phyloP scores from a whole-genome alignment of 2,113 vertebrate species.

The Bubo scandiacus region DNA sequence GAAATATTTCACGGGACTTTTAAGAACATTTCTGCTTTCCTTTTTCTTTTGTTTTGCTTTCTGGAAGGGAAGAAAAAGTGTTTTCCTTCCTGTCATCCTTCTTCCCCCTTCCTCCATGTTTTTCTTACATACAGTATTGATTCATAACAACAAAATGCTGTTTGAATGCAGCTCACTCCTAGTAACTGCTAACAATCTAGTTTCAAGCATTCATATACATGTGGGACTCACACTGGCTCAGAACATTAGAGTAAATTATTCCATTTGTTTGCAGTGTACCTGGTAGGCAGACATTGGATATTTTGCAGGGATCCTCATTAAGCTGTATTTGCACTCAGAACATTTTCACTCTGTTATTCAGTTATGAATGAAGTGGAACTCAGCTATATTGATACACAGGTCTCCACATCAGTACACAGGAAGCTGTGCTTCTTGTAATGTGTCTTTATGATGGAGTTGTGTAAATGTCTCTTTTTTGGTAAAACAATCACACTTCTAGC shows the following conservation, averaged over 20 bases:
- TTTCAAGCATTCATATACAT: neutral
- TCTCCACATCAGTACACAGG: neutral
- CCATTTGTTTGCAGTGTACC: neutral
- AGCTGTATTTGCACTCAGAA: neutral
- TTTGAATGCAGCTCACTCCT: neutral
- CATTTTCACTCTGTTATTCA: neutral
- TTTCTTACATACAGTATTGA: neutral
- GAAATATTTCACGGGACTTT: neutral
- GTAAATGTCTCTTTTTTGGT: neutral
- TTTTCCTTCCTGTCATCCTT: neutral
- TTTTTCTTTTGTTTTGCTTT: neutral
- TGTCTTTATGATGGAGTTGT: neutral
- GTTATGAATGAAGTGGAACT: neutral
- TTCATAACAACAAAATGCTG: neutral
- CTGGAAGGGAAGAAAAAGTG: neutral
- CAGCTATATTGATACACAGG: neutral
- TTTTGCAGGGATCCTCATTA: neutral
- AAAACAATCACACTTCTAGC: neutral
- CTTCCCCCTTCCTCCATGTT: neutral
- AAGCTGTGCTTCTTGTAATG: neutral
- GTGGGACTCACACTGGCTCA: neutral
- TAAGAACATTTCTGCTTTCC: neutral
- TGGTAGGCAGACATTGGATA: rapidly evolving
- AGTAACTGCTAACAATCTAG: neutral
- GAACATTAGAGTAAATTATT: neutral